Base-by-base conservation (phyloP, 2,113 vertebrate species). In the Arizona elegans region DNA sequence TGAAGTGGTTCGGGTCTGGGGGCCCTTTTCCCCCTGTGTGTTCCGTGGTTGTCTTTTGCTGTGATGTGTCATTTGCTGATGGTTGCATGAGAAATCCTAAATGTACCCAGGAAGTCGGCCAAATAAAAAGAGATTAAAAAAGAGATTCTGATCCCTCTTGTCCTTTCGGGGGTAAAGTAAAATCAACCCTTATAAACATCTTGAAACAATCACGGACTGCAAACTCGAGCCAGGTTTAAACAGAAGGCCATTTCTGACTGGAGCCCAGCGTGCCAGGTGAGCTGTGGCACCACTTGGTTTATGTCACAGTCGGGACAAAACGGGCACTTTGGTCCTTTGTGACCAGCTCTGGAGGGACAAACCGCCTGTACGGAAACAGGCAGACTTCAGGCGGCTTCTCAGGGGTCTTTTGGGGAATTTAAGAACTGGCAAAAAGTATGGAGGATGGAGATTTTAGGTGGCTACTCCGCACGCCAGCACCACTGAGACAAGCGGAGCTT, bases 81-180 rank as follows among this genome's bases (percentile, higher is more conserved):
- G 55, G 75, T 89, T 92, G 93, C 93, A 93, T 93, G 93, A 93
- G 75, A 55, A 65, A 56, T 89, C 59, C 87, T 90, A 87, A 52
- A 53, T 93, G 91, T 93, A 86, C 12, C 12, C 9, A 62, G 70
- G 86, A 88, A 89, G 88, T 29, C 26, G 33, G 88, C 54, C 70
- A 47, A 94, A 93, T 93, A 93, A 93, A 93, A 15, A 55, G 54
- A 55, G 54, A 26, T 59, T 6, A 26, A 59, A 59, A 26, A 91
- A 62, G 26, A 86, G 62, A 86, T 55, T 86, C 3, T 55, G 19
- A 70, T 90, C 29, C 56, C 56, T 47, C 50, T 62, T 29, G 4
- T 52, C 33, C 54, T 55, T 89, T 55, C 55, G 70, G 47, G n/a
- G 47, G n/a, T 43, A 15, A 2, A 3, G 23, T 3, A n/a, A n/a